phyloP scores from a whole-genome alignment of 2,113 vertebrate species.

The Typhlomys cinereus region DNA sequence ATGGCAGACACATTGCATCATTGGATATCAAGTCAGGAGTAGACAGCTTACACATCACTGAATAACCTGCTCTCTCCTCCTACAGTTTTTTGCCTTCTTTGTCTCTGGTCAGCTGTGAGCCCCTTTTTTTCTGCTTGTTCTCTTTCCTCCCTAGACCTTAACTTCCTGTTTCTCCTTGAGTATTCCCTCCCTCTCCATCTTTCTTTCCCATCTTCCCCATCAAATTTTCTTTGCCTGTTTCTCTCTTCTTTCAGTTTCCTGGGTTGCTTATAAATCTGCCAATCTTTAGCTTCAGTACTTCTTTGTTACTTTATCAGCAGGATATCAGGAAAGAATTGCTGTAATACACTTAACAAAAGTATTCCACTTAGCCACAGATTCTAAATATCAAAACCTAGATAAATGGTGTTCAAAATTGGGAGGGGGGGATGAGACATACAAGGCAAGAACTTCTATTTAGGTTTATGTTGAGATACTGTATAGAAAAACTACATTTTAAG shows the following conservation, averaged over 20 bases:
- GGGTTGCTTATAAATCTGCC: background rate
- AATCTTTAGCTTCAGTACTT: background rate
- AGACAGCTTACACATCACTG: background rate
- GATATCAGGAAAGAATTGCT: background rate
- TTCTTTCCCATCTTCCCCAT: background rate
- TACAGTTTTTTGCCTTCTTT: background rate
- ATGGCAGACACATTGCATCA: background rate
- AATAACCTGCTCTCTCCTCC: background rate
- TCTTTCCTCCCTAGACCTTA: background rate
- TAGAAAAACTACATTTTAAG: background rate
- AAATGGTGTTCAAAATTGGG: background rate
- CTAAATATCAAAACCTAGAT: background rate
- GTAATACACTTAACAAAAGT: background rate
- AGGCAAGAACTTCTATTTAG: background rate
- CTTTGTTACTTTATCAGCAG: background rate
- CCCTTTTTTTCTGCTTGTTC: background rate
- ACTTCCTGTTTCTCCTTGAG: background rate
- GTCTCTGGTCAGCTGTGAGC: background rate
- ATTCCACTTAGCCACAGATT: background rate
- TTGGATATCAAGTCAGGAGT: background rate
- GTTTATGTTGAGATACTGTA: slow-evolving; percentile 37
- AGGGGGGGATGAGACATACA: background rate
- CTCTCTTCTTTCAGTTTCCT: background rate
- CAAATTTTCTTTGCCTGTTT: background rate
- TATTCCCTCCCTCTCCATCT: background rate